Evolutionary conservation across 2,113 vertebrate species (phyloP).

Genomic region (Bufo gargarizans): DNA sequence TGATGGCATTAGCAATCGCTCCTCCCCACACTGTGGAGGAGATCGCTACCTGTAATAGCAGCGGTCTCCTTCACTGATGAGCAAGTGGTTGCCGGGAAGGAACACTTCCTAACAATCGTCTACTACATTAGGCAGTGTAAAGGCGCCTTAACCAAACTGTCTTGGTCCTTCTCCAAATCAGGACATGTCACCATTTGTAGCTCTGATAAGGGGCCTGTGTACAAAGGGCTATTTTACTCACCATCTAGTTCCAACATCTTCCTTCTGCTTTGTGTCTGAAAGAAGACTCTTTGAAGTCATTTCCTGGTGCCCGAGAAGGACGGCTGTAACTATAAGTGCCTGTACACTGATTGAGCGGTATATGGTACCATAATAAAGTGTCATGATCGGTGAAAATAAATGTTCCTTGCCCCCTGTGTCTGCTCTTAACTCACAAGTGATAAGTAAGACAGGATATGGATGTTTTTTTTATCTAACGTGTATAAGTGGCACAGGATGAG

Average conservation of each 20-base stretch:
- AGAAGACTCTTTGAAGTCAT: not conserved
- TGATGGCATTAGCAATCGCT: too few relatives aligned
- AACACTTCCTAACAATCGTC: too few relatives aligned
- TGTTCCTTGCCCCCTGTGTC: not conserved
- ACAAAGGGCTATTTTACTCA: not conserved
- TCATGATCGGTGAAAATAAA: too few relatives aligned
- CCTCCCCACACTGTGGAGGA: too few relatives aligned
- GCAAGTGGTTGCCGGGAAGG: too few relatives aligned
- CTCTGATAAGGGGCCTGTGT: not conserved
- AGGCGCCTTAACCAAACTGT: not conserved
- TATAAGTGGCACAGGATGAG: not conserved
- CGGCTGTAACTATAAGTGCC: not conserved
- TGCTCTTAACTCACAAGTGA: not conserved
- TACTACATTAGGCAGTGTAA: too few relatives aligned
- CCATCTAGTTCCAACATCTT: not conserved
- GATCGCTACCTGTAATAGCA: too few relatives aligned
- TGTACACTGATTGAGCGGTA: not conserved
- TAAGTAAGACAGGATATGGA: not conserved
- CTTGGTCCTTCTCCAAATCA: not conserved
- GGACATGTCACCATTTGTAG: not conserved
- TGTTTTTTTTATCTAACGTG: not conserved
- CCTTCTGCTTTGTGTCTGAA: not conserved
- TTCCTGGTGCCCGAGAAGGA: conserved; percentile 16
- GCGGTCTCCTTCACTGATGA: too few relatives aligned
- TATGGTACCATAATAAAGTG: not conserved